Evolutionary conservation across 2,888 invertebrate species (phyloP), one percentile per base, ranked within the genome.

Genomic region (Aphodius sticticus): DNA sequence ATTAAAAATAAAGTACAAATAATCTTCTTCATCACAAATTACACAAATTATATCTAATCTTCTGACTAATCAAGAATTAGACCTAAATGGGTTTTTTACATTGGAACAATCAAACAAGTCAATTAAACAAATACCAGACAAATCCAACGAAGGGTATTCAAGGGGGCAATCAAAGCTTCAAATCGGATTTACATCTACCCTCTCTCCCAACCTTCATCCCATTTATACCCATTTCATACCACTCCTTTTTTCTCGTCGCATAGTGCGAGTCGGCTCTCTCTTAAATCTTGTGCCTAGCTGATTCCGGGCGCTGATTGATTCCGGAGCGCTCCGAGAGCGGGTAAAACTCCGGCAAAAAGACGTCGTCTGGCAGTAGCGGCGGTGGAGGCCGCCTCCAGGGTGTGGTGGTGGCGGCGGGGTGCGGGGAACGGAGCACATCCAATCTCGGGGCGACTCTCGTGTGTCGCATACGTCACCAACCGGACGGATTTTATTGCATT

Each of bases 401-500:
- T 69, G 70, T 77, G 53, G 76, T 72, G 79, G 69, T 53, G 76
- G 71, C 76, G 77, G 79, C 74, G 80, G 70, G 76, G 82, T 80
- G 81, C 77, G 80, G 83, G 81, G 83, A 82, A 81, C 84, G 84
- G 84, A 84, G 84, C 85, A 85, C 86, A 86, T 87, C 86, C 86
- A 87, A 87, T 88, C 86, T 87, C 86, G 85, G 86, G 53, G 86
- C 84, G 87, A 86, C 85, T 86, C 86, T 87, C 87, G 86, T 87
- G 86, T 87, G 87, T 87, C 87, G 85, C 87, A 87, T 87, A 87
- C 87, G 88, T 88, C 88, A 87, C 87, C 85, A 85, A 86, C 85
- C 87, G 86, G 87, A 87, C 87, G 84, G 87, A 86, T 88, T 88
- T 88, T 88, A 88, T 88, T 88, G 88, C 87, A 87, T 88, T 88